Conservation (phyloP, 2,888 invertebrate species). For the Sinelater perroti region DNA sequence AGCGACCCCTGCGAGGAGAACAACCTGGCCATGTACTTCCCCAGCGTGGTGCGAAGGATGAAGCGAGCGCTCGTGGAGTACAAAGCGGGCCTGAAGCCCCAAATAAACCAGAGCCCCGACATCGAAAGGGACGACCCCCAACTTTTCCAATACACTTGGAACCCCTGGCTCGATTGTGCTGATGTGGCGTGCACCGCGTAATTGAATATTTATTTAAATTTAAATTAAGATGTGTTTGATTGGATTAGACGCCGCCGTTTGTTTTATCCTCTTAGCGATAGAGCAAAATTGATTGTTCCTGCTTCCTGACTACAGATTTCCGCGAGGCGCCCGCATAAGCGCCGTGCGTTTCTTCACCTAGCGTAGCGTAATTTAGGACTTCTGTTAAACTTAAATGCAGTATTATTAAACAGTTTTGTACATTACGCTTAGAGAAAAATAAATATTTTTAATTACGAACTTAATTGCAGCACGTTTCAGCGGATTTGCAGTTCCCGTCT, state of each 20-base stretch:
- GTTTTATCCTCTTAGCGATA: no score
- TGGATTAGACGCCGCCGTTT: constrained; percentile 14
- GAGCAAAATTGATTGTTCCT: no score
- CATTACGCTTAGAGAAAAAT: no score
- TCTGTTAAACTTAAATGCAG: no score
- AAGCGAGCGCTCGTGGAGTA: constrained; percentile 63
- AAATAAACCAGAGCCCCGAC: constrained; percentile 64
- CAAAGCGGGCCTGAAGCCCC: constrained; percentile 65
- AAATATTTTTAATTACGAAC: no score
- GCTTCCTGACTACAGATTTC: no score
- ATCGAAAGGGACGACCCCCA: constrained; percentile 72
- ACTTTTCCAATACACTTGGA: constrained; percentile 77
- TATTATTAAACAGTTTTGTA: no score
- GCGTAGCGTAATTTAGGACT: no score
- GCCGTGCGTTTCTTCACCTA: no score
- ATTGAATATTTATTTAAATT: constrained; percentile 36
- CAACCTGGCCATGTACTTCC: constrained; percentile 68
- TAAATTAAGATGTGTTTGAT: constrained; percentile 14
- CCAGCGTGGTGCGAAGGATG: constrained; percentile 64
- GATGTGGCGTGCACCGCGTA: constrained; percentile 46
- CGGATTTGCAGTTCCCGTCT: no score
- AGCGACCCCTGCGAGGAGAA: constrained; percentile 83
- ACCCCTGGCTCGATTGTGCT: constrained; percentile 67
- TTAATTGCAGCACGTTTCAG: no score
- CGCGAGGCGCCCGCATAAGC: no score